Evolutionary conservation across 2,888 invertebrate species (phyloP), one percentile per base, ranked within the genome.

Genomic region (Lasius fuliginosus): DNA sequence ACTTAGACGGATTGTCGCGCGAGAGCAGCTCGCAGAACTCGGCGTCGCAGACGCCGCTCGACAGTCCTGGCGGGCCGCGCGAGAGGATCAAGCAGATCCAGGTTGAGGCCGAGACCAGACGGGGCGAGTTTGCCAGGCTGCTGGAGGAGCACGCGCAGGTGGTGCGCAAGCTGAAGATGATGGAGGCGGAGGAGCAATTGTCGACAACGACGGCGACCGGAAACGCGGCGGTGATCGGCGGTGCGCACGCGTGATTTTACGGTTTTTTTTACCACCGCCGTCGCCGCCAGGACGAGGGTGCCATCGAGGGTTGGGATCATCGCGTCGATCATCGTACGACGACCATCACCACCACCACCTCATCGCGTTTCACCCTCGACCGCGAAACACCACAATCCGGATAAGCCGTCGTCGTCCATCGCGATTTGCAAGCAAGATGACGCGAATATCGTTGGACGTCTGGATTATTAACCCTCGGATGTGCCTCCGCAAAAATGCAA

Each of bases 121-220:
- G 95, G 79, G 94, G 92, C 77, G 95, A 95, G 85, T 95, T 95
- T 87, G 95, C 95, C 40, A 92, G 94, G 85, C 91, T 95, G 30
- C 90, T 95, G 49, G 95, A 95, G 83, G 95, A 95, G 85, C 95
- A 95, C 87, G 95, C 95, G 49, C 95, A 95, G 88, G 95, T 95
- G 30, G 94, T 95, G 46, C 92, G 94, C 74, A 94, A 94, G 87
- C 90, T 95, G 87, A 95, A 95, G 88, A 94, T 95, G 88, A 95
- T 95, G 93, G 95, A 95, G 76, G 94, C 93, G 15, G 93, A 93
- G 83, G 93, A 93, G 68, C 92, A 93, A 68, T 88, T 92, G 11
- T 90, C 91, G 75, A 77, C 82, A 33, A 91, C 92, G 33, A 88
- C 75, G 68, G 79, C 87, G 68, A 81, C 84, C 89, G 85, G 84